Evolutionary conservation across 2,797 vertebrate genomes (phyloP).

Genomic region (Acanthiza pusilla): DNA sequence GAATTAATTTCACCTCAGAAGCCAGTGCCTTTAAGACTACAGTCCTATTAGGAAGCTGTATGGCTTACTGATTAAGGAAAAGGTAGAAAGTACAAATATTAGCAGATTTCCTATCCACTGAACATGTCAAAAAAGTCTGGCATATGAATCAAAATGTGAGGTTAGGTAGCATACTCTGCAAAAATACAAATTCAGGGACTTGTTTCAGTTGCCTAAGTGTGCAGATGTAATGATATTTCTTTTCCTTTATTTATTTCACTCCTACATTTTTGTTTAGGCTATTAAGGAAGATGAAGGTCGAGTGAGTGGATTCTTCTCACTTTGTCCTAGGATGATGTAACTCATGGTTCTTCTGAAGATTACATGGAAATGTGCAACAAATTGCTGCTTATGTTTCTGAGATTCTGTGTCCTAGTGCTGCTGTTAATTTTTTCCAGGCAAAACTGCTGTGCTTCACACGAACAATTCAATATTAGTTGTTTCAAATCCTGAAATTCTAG

Average conservation of each 20-base stretch:
- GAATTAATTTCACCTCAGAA: not conserved
- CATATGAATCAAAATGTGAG: not conserved
- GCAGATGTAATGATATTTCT: not conserved
- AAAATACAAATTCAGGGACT: not conserved
- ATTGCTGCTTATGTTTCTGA: not conserved
- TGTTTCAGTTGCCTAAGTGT: not conserved
- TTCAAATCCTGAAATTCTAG: not conserved
- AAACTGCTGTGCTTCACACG: not conserved
- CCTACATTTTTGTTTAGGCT: not conserved
- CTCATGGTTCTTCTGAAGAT: not conserved
- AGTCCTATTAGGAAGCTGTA: not conserved
- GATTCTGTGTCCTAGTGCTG: not conserved
- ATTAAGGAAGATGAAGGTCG: not conserved
- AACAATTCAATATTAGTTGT: not conserved
- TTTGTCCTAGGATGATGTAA: not conserved
- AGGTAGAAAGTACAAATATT: not conserved
- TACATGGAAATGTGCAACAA: not conserved
- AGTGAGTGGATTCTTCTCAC: not conserved
- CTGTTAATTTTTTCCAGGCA: not conserved
- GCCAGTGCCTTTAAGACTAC: not conserved
- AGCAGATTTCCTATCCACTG: not conserved
- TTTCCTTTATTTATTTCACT: not conserved
- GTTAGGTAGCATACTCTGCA: not conserved
- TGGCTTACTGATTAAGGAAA: not conserved
- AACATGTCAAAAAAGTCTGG: not conserved